These are phyloP conservation scores for Naja naja DNA, from an alignment of 2,113 vertebrate species.

Conservation along the genomic window DNA sequence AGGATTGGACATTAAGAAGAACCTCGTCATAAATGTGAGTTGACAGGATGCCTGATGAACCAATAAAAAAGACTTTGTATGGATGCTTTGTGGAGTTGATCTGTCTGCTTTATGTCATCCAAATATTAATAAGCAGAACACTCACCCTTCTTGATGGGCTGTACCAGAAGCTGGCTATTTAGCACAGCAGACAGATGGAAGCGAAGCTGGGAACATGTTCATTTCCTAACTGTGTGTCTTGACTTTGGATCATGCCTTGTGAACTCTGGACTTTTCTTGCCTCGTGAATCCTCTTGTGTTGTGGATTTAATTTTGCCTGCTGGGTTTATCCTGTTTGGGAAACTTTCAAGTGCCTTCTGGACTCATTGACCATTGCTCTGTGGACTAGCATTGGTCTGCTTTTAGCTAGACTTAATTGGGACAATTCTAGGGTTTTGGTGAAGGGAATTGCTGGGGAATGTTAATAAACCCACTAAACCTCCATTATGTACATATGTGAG, in stretches of 20 bases:
- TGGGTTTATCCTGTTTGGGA: too few relatives aligned
- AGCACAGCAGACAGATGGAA: background rate
- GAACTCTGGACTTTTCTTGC: background rate
- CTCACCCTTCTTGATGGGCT: background rate
- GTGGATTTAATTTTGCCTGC: too few relatives aligned
- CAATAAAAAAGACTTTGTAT: too few relatives aligned
- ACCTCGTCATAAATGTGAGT: too few relatives aligned
- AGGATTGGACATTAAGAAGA: too few relatives aligned
- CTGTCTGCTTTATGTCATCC: too few relatives aligned
- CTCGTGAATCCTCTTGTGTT: background rate
- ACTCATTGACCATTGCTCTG: background rate
- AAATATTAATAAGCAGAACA: too few relatives aligned
- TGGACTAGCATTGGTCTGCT: background rate
- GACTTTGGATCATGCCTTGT: background rate
- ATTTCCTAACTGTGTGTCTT: background rate
- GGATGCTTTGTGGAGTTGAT: too few relatives aligned
- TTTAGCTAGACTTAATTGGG: background rate
- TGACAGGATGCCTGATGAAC: too few relatives aligned
- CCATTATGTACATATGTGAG: background rate
- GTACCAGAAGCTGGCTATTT: background rate
- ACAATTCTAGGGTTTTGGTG: background rate
- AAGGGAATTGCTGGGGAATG: background rate
- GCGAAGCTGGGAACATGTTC: background rate
- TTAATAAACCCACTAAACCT: background rate
- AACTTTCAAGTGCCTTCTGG: background rate